Base-by-base conservation (phyloP, 35 echinoderm and acorn worm genomes). In the Strongylocentrotus purpuratus region DNA sequence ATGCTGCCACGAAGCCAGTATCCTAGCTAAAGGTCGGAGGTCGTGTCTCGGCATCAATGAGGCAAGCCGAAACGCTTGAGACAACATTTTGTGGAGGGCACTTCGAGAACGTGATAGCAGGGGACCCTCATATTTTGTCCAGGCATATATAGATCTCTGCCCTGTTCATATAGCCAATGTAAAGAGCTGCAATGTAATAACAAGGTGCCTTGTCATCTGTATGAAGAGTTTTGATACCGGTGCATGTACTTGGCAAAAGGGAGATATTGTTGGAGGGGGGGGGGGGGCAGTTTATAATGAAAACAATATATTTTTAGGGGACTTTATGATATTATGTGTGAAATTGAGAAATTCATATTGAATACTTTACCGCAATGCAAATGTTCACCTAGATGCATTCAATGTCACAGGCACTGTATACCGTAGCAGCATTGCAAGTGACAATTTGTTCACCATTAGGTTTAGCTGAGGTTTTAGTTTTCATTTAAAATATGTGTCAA, bases 1-100 rank as follows among this genome's bases (percentile, higher is more conserved):
- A 78, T 78, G 65, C 65, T 78, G 65, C 65, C 65, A 78, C 7
- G 8, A n/a, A 78, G 65, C 65, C 5, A 78, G 65, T 78, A 78
- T 78, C 65, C 22, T 28, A 78, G 25, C 65, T 78, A 89, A 89
- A 89, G 87, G 87, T 89, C 87, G 0, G 32, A 35, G 87, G 87
- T 89, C 87, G 20, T 46, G 45, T 33, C 87, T 89, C 31, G 45
- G 87, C 87, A 89, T 89, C 87, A 89, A 89, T 89, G 87, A 89
- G 45, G 87, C 87, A 45, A 46, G 32, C 33, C 45, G 20, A 46
- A 45, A 46, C 10, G 32, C 32, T 46, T 89, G 32, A 46, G 33
- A 46, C 32, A 45, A 46, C 18, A 45, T 89, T 45, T 45, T 46
- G 32, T 89, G 87, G 87, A 46, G 87, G 87, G 45, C 87, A 45